Percentiles rank a stretch among this genome's conserved stretches.
Conservation (phyloP, 2,113 vertebrate species). For the Geothlypis trichas region DNA sequence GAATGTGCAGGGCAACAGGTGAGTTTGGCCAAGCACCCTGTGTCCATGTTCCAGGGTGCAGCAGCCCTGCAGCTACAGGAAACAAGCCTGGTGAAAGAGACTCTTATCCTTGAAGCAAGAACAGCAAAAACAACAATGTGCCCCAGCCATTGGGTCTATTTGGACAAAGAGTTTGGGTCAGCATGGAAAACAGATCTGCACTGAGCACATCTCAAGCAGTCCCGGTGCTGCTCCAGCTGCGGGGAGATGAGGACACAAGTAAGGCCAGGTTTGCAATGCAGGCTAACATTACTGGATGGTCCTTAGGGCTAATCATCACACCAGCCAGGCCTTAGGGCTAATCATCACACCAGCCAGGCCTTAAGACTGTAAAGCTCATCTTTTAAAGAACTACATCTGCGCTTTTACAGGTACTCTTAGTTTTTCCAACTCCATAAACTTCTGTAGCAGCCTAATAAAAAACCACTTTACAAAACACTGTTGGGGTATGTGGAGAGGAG, state of each 20-base stretch:
- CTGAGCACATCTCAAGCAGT: not conserved
- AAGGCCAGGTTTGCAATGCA: not conserved
- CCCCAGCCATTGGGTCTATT: not conserved
- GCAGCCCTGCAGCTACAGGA: not conserved
- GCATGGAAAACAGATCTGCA: not conserved
- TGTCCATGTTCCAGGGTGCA: not conserved
- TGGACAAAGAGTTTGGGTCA: not conserved
- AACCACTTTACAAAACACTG: slow-evolving; percentile 16
- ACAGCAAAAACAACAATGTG: rapidly evolving
- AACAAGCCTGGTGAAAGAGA: not conserved
- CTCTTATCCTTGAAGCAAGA: not conserved
- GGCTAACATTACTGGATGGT: not conserved
- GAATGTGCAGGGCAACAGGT: not conserved
- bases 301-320: not conserved
- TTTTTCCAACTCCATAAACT: slow-evolving; percentile 35
- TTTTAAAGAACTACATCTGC: not conserved
- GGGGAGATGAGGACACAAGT: not conserved
- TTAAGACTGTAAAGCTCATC: not conserved
- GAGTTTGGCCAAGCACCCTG: not conserved
- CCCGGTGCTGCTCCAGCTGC: not conserved
- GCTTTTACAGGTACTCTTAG: slow-evolving; percentile 6
- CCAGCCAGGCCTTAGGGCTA: not conserved
- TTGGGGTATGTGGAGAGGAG: slow-evolving; percentile 4
- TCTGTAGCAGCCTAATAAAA: slow-evolving; percentile 47
- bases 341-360: not conserved